phyloP scores from a whole-genome alignment of 2,888 invertebrate genomes.

The Diaphora mendica region DNA sequence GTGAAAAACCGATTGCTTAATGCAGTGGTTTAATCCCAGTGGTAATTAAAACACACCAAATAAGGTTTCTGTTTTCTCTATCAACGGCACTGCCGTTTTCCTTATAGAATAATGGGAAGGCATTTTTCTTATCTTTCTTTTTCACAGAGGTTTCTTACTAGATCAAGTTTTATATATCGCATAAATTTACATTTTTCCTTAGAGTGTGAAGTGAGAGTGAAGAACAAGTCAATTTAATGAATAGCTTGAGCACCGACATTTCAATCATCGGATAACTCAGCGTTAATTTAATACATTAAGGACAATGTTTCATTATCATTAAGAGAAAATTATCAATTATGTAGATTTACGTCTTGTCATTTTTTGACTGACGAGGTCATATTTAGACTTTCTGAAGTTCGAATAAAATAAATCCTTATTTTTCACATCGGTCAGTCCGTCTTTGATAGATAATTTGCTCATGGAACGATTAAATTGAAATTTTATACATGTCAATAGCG shows the following conservation, averaged over 20 bases:
- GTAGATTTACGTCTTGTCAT: neutral
- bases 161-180: neutral
- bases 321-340: neutral
- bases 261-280: neutral
- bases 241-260: neutral
- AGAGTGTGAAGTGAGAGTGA: too few relatives aligned
- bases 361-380: neutral
- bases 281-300: neutral
- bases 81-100: neutral
- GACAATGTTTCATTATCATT: neutral
- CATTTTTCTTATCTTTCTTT: constrained; percentile 1
- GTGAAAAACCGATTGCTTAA: constrained; percentile 2
- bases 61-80: neutral
- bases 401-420: neutral
- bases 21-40: constrained; percentile 5
- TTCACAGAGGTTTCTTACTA: neutral
- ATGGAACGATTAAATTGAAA: too few relatives aligned
- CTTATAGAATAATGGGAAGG: neutral
- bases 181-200: too few relatives aligned
- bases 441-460: too few relatives aligned
- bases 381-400: neutral
- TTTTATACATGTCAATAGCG: too few relatives aligned
- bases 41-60: neutral
- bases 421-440: neutral
- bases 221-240: neutral